Evolutionary conservation across 2,113 vertebrate genomes (phyloP).

Genomic region (Patagioenas fasciata): DNA sequence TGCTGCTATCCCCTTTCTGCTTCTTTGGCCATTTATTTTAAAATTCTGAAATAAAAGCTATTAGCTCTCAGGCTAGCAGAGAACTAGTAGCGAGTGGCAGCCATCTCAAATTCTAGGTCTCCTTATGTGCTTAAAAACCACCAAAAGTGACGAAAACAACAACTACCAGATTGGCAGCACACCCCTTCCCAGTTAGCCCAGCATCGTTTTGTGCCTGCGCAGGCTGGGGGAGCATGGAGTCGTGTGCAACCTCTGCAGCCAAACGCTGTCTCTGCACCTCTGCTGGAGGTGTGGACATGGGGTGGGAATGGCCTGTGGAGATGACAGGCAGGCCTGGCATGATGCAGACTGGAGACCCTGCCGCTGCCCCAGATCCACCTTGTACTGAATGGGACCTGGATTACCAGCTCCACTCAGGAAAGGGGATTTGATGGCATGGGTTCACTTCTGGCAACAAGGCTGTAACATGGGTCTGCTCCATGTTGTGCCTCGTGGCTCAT

Average conservation of each 20-base stretch:
- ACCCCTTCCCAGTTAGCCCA: neutral
- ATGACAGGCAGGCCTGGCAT: neutral
- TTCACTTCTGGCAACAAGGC: neutral
- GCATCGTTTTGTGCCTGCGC: neutral
- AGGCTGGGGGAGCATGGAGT: neutral
- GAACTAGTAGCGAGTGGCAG: neutral
- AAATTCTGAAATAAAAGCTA: neutral
- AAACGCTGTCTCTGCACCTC: neutral
- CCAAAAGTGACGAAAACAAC: neutral
- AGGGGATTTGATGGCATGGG: neutral
- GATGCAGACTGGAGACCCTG: neutral
- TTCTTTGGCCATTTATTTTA: neutral
- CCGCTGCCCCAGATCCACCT: neutral
- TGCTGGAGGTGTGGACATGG: neutral
- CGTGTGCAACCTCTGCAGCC: neutral
- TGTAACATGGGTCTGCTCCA: neutral
- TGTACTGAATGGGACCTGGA: neutral
- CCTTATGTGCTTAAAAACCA: neutral
- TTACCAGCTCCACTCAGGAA: neutral
- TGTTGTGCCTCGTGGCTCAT: neutral
- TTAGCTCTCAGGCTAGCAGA: neutral
- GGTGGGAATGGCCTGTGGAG: neutral
- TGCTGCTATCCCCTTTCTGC: neutral
- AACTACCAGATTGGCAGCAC: neutral
- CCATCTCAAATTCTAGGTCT: neutral